Evolutionary conservation across 1,140 invertebrate species (phyloP), one percentile per base, ranked within the genome.

Genomic region (Pseudomyrmex pallidus): DNA sequence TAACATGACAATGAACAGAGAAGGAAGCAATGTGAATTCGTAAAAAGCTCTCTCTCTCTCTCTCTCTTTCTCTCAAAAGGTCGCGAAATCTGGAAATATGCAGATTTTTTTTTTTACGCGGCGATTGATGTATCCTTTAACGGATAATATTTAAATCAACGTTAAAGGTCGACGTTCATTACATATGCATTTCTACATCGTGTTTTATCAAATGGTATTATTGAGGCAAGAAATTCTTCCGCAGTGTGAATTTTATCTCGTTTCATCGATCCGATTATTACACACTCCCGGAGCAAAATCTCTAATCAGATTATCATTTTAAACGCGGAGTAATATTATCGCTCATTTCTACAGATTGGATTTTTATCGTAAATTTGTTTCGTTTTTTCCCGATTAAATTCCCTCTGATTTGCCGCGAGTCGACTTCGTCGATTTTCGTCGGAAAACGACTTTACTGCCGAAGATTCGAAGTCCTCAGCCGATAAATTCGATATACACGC

Each of bases 401-500:
- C 35, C 0, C 35, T 35, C 35, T 35, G 35, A 35, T 35, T 35
- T 35, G 35, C 35, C 35, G 35, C 35, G 5, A 35, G 57, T 86
- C 85, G 85, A 85, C 88, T 77, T 88, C 5, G 35, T 35, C 82
- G 67, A 89, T 88, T 88, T 82, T 88, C 88, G 61, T 78, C 35
- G 35, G 35, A 35, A 35, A 35, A 82, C 82, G 82, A 82, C 72
- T 88, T 86, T 89, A 89, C 74, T 80, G 67, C 52, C 74, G 82
- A 88, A 35, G 35, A 35, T 35, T 89, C 74, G 86, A 76, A 78
- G 84, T 86, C 84, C 70, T 78, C 70, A 22, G 74, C 77, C 87
- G 87, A 89, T 88, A 88, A 89, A 89, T 77, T 84, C 80, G 83
- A 86, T 76, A 84, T 86, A 78, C 82, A 57, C 74, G 83, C 50